These are phyloP conservation scores for Labia minor DNA, from an alignment of 2,888 invertebrate genomes.

Conservation along the genomic window DNA sequence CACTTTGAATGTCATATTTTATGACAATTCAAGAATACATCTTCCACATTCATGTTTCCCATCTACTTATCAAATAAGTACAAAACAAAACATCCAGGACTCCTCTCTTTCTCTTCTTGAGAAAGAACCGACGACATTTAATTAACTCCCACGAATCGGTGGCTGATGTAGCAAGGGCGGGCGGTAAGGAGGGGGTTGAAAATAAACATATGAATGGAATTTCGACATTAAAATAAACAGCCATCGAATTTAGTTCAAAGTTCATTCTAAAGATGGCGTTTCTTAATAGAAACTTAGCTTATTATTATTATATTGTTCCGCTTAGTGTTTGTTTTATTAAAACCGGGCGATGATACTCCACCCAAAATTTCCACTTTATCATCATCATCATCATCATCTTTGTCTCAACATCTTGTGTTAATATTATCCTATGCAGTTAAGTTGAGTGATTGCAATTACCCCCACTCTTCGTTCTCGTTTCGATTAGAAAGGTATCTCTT, in stretches of 20 bases:
- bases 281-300: conserved; percentile 13
- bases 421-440: conserved; percentile 13
- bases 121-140: conserved; percentile 2
- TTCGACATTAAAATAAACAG: conserved; percentile 13
- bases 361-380: neutral
- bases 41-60: too few relatives aligned
- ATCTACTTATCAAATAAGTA: too few relatives aligned
- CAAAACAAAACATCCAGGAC: neutral
- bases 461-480: neutral
- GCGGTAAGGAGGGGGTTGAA: neutral
- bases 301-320: conserved; percentile 13
- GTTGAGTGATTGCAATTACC: conserved; percentile 13
- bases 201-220: conserved; percentile 13
- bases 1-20: too few relatives aligned
- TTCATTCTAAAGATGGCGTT: conserved; percentile 13
- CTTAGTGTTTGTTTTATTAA: conserved; percentile 13
- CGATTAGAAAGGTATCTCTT: conserved; percentile 2
- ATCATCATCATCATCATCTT: conserved; percentile 13
- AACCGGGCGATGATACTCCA: neutral
- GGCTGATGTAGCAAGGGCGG: too few relatives aligned
- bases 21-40: too few relatives aligned
- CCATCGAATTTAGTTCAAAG: conserved; percentile 13
- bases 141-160: neutral
- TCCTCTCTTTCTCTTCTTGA: neutral
- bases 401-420: conserved; percentile 7